Conservation (phyloP, 1,140 invertebrate genomes). For the Pogonomyrmex barbatus region DNA sequence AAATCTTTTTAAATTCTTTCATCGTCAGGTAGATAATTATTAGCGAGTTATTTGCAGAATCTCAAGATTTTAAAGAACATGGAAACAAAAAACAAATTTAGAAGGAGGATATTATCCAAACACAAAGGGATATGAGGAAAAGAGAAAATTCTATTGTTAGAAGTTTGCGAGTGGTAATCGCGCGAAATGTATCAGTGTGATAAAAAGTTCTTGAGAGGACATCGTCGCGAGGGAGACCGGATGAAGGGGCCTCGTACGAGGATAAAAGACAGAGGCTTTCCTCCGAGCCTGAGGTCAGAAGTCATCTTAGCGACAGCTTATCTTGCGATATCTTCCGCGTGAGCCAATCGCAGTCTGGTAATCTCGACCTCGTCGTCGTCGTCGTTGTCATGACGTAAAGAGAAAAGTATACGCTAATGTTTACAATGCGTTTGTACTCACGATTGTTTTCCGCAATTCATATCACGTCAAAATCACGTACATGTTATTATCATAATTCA, state of each 20-base stretch:
- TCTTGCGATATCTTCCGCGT: slow-evolving; percentile 68
- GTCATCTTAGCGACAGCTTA: slow-evolving; percentile 72
- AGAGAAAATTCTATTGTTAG: neutral
- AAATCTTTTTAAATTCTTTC: neutral
- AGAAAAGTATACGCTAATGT: slow-evolving; percentile 6
- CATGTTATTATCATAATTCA: neutral
- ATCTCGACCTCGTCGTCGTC: slow-evolving; percentile 70
- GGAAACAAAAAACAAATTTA: neutral
- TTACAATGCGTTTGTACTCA: neutral
- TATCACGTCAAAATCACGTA: neutral
- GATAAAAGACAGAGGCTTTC: slow-evolving; percentile 31
- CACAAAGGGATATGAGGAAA: neutral
- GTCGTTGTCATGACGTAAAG: slow-evolving; percentile 61
- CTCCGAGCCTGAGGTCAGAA: slow-evolving; percentile 58
- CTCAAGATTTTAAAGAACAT: neutral
- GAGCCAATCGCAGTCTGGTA: slow-evolving; percentile 71
- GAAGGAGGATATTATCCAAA: neutral
- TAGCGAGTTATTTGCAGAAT: neutral
- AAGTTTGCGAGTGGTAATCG: slow-evolving; percentile 20
- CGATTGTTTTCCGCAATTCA: neutral
- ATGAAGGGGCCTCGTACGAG: neutral
- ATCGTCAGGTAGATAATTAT: neutral
- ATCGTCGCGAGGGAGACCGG: neutral
- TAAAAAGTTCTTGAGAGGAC: neutral
- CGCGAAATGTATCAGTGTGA: slow-evolving; percentile 21